These are phyloP conservation scores for Dolichallabes microphthalmus DNA, from an alignment of 2,113 vertebrate genomes.

Conservation along the genomic window DNA sequence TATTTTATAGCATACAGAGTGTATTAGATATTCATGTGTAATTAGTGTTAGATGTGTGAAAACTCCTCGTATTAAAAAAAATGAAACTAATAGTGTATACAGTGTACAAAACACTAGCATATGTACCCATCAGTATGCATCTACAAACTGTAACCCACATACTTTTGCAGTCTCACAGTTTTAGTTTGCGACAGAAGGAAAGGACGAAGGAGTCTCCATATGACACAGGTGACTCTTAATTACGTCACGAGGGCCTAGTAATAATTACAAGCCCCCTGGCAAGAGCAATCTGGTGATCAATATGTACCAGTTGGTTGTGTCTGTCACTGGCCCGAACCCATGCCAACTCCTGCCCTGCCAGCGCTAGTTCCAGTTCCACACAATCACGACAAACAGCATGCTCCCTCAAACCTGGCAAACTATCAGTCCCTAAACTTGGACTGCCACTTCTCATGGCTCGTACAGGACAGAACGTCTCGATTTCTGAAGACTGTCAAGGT, in stretches of 20 bases:
- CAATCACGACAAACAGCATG: conserved; percentile 36
- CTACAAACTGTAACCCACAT: not conserved
- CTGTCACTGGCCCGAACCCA: conserved; percentile 31
- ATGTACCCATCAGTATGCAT: not conserved
- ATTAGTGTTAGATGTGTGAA: not conserved
- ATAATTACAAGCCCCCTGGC: conserved; percentile 36
- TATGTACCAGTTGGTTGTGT: conserved; percentile 46
- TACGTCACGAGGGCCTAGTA: conserved; percentile 40
- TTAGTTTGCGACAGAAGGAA: conserved; percentile 23
- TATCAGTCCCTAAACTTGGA: conserved; percentile 21
- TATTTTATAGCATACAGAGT: not conserved
- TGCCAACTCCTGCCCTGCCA: conserved; percentile 34
- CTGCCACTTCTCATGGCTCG: not conserved
- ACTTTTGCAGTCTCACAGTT: not conserved
- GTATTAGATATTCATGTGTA: not conserved
- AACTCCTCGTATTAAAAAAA: not conserved
- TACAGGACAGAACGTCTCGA: not conserved
- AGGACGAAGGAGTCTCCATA: conserved; percentile 40
- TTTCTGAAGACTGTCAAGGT: conserved; percentile 24
- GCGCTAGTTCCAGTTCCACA: conserved; percentile 28
- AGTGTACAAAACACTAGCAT: not conserved
- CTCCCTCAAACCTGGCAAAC: conserved; percentile 10
- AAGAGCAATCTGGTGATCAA: conserved; percentile 41
- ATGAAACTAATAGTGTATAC: not conserved
- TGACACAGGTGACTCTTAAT: conserved; percentile 41